Percentiles rank a stretch among this genome's conserved stretches.
These are phyloP conservation scores for Tricholauxania praeusta DNA, from an alignment of 2,888 invertebrate species.

Conservation along the genomic window DNA sequence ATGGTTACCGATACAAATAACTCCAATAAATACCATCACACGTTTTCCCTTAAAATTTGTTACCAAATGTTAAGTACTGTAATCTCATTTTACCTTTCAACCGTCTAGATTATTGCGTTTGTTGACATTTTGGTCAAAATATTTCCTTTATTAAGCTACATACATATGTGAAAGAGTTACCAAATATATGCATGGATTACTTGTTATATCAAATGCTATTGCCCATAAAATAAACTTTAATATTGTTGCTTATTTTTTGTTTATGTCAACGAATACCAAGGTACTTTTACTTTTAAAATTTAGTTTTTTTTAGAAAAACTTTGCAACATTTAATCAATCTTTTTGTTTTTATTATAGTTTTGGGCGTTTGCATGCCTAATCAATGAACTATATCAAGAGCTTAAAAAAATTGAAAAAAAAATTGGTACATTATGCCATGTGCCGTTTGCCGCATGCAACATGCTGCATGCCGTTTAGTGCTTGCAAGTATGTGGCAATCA, in stretches of 20 bases:
- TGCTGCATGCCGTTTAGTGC: constrained; percentile 12
- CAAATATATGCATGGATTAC: too few relatives aligned
- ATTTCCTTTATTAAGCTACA: too few relatives aligned
- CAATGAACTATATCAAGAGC: constrained; percentile 29
- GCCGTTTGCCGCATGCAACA: constrained; percentile 8
- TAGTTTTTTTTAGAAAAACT: neutral
- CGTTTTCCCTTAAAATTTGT: too few relatives aligned
- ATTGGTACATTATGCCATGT: constrained; percentile 9
- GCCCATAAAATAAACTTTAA: too few relatives aligned
- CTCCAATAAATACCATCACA: too few relatives aligned
- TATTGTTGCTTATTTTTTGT: neutral
- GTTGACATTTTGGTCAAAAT: too few relatives aligned
- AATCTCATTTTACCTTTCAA: too few relatives aligned
- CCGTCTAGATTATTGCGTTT: too few relatives aligned
- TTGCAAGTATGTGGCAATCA: constrained; percentile 22
- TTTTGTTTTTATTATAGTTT: constrained; percentile 9
- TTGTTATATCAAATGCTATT: too few relatives aligned
- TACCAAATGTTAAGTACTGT: too few relatives aligned
- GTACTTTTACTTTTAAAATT: constrained; percentile 6
- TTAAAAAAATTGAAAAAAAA: neutral
- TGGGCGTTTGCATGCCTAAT: constrained; percentile 35
- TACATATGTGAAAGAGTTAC: too few relatives aligned
- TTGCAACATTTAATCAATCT: neutral
- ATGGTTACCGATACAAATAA: too few relatives aligned
- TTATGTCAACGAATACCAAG: neutral